Evolutionary conservation across 2,113 vertebrate genomes (phyloP).

Genomic region (Microtus montanus): DNA sequence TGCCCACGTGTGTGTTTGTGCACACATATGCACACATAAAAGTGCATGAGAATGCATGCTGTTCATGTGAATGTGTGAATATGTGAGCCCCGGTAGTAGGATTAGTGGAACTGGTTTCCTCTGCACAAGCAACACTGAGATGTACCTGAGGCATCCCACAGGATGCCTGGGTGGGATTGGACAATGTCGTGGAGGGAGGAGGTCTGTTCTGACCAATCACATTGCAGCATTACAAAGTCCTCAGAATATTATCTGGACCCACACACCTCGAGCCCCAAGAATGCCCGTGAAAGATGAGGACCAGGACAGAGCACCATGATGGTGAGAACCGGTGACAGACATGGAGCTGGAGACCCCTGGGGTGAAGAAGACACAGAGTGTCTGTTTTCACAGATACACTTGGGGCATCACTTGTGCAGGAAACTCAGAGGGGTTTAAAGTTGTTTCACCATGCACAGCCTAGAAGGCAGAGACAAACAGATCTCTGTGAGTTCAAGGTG

Average conservation of each 20-base stretch:
- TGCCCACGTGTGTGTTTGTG: background rate
- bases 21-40: background rate
- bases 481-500: too few species aligned
- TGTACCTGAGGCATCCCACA: background rate
- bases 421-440: accelerated
- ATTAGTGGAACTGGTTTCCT: background rate
- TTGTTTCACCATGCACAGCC: accelerated
- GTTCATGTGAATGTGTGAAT: too few species aligned
- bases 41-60: background rate
- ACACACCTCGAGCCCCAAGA: too few species aligned
- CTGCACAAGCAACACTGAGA: too few species aligned
- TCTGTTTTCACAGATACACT: accelerated
- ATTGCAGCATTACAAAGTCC: background rate
- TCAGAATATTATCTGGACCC: too few species aligned
- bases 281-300: background rate
- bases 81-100: background rate
- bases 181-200: background rate
- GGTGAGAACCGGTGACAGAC: background rate
- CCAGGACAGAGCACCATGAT: accelerated
- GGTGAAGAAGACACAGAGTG: background rate
- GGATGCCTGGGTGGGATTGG: background rate
- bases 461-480: too few species aligned
- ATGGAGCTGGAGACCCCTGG: too few species aligned
- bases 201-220: background rate
- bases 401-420: accelerated